phyloP scores from a whole-genome alignment of 1,140 invertebrate species.

The Dolichoris vasculosae region DNA sequence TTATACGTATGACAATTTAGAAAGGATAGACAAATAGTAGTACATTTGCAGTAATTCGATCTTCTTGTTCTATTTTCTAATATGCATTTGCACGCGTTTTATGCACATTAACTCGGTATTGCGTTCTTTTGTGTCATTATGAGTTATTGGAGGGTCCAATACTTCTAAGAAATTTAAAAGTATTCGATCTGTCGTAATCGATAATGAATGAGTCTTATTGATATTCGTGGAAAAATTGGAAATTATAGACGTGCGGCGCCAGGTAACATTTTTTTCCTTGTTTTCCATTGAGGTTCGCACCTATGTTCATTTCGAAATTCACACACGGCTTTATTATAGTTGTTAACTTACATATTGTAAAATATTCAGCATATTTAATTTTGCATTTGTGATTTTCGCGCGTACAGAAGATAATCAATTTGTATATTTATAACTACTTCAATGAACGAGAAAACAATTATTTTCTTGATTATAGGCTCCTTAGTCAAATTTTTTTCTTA shows the following conservation, averaged over 20 bases:
- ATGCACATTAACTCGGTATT: not conserved
- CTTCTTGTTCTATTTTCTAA: not conserved
- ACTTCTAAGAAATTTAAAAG: not conserved
- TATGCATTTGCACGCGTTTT: not conserved
- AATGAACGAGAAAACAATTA: slow-evolving; percentile 1
- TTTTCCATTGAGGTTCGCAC: not conserved
- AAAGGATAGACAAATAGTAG: not conserved
- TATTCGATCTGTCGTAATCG: slow-evolving; percentile 17
- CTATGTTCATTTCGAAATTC: slow-evolving; percentile 24
- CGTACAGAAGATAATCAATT: slow-evolving; percentile 23
- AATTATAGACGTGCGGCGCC: slow-evolving; percentile 38
- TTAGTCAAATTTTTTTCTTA: not conserved
- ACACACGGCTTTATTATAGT: not conserved
- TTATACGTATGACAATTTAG: not conserved
- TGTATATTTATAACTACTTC: not conserved
- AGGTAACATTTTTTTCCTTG: not conserved
- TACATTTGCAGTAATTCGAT: not conserved
- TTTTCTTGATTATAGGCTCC: not conserved
- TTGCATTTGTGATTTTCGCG: not conserved
- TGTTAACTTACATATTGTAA: slow-evolving; percentile 21
- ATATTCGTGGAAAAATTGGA: slow-evolving; percentile 40
- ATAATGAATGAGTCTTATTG: slow-evolving; percentile 43
- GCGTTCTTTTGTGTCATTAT: not conserved
- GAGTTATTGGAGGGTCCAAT: not conserved
- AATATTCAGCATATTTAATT: slow-evolving; percentile 10